Percentiles rank a stretch among this genome's conserved stretches.
Conservation (phyloP, 2,888 invertebrate species). For the Orthonychiurus folsomi region DNA sequence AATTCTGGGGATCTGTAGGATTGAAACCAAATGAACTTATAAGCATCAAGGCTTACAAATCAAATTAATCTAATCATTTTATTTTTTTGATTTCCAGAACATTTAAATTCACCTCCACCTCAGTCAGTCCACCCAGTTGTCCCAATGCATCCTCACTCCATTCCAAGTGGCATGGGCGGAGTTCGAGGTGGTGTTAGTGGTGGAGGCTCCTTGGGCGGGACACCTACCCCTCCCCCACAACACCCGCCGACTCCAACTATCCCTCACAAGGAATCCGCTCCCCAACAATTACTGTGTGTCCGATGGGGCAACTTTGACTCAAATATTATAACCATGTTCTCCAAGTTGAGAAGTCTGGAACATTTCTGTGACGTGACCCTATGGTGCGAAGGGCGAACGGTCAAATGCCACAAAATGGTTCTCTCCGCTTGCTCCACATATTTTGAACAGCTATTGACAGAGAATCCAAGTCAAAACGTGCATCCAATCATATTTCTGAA, state of each 20-base stretch:
- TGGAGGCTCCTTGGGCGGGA: conserved; percentile 18
- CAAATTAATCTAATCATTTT: too few relatives aligned
- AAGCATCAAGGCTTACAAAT: too few relatives aligned
- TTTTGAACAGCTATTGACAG: conserved; percentile 39
- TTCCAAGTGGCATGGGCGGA: conserved; percentile 23
- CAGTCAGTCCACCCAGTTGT: conserved; percentile 27
- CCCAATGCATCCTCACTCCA: conserved; percentile 23
- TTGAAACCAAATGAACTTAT: too few relatives aligned
- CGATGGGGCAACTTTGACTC: conserved; percentile 41
- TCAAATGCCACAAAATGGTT: conserved; percentile 40
- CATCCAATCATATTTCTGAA: conserved; percentile 40
- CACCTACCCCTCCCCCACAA: conserved; percentile 20
- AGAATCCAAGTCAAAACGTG: conserved; percentile 31
- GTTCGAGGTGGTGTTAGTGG: conserved; percentile 19
- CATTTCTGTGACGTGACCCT: conserved; percentile 39
- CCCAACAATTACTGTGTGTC: conserved; percentile 40
- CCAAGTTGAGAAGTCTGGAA: conserved; percentile 38
- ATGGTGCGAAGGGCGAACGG: conserved; percentile 38
- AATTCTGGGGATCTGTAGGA: too few relatives aligned
- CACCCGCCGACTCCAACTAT: conserved; percentile 14
- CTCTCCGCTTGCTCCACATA: conserved; percentile 40
- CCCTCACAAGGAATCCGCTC: conserved; percentile 26
- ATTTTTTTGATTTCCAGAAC: conserved; percentile 4
- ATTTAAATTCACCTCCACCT: conserved; percentile 37
- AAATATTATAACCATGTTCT: conserved; percentile 41